These are phyloP conservation scores for Acridotheres tristis DNA, from an alignment of 2,797 vertebrate genomes.

Conservation along the genomic window DNA sequence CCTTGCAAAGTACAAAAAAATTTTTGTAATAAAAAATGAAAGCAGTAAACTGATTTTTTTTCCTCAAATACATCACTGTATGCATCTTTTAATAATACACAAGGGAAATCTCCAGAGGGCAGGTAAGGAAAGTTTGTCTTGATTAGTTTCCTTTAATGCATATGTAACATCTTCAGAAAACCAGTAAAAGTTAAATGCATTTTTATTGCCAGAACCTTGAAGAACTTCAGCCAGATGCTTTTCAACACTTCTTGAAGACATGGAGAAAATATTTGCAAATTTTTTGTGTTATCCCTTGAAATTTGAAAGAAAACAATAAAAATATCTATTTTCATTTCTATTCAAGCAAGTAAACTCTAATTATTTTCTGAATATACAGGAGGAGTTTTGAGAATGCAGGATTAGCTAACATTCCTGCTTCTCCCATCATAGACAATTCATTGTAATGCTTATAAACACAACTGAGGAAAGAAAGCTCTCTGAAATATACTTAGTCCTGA, in stretches of 20 bases:
- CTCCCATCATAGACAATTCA: not conserved
- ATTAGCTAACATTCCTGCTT: not conserved
- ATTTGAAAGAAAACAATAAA: not conserved
- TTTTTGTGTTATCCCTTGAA: not conserved
- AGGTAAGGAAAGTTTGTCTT: not conserved
- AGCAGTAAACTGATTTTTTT: not conserved
- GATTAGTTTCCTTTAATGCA: slow-evolving; percentile 1
- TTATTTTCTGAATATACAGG: not conserved
- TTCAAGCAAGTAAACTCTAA: not conserved
- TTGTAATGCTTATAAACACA: not conserved
- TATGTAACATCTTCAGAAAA: not conserved
- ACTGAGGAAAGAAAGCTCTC: not conserved
- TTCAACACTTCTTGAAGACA: not conserved
- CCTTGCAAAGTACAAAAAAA: not conserved
- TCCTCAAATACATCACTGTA: not conserved
- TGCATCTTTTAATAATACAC: not conserved
- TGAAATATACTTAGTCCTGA: not conserved
- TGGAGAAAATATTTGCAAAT: not conserved
- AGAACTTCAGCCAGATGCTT: not conserved
- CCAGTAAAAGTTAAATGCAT: not conserved
- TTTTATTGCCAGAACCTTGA: not conserved
- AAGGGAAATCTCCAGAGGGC: not conserved
- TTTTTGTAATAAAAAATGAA: not conserved
- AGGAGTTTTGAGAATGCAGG: not conserved
- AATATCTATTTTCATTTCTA: not conserved